phyloP scores from a whole-genome alignment of 2,888 invertebrate species.

The Pseudococcus viburni region DNA sequence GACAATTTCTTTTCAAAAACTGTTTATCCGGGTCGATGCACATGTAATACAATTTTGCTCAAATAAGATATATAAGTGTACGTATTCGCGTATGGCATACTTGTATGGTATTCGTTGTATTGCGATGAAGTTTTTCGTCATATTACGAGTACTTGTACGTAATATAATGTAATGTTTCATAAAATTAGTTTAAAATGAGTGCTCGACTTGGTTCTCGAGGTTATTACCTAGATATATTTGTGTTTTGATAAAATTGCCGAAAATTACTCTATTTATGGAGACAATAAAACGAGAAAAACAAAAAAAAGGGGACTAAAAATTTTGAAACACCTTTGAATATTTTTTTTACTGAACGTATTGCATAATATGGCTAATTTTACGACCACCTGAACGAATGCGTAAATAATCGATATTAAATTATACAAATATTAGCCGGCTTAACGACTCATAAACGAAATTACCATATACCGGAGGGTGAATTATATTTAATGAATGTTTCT shows the following conservation, averaged over 20 bases:
- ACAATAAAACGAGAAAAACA: not conserved
- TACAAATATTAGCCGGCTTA: conserved; percentile 45
- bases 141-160: not conserved
- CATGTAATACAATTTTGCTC: conserved; percentile 28
- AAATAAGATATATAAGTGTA: not conserved
- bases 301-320: not conserved
- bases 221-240: not conserved
- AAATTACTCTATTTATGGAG: not conserved
- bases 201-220: not conserved
- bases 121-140: not conserved
- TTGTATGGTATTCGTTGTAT: not conserved
- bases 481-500: conserved; percentile 49
- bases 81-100: not conserved
- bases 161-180: conserved; percentile 44
- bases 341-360: not conserved
- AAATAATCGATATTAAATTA: conserved; percentile 22
- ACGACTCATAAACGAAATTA: conserved; percentile 49
- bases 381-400: conserved; percentile 30
- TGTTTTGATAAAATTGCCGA: not conserved
- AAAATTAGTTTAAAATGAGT: conserved; percentile 40
- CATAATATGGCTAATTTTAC: not conserved
- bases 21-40: conserved; percentile 41
- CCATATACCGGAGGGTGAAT: conserved; percentile 44
- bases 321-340: not conserved
- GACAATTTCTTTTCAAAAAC: conserved; percentile 56